Evolutionary conservation across 1,140 invertebrate genomes (phyloP).

Genomic region (Cryptotermes secundus): DNA sequence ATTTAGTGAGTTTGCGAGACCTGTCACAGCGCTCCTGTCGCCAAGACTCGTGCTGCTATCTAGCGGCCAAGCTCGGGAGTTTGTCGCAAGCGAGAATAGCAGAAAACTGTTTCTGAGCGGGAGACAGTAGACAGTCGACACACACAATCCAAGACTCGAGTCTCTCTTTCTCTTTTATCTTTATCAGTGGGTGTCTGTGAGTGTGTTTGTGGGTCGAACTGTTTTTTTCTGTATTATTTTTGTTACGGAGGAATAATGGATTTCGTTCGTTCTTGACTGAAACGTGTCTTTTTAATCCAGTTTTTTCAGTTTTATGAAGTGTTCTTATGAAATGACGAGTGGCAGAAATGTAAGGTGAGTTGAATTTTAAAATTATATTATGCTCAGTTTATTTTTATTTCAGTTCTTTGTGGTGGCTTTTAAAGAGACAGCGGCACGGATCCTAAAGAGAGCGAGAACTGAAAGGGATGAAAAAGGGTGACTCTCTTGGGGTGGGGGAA

Average conservation of each 20-base stretch:
- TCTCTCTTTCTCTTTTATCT: constrained; percentile 19
- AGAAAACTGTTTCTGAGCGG: constrained; percentile 25
- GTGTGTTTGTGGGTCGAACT: neutral
- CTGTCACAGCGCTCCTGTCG: constrained; percentile 24
- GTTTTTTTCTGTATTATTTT: constrained; percentile 24
- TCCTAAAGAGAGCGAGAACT: neutral
- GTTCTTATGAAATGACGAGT: constrained; percentile 27
- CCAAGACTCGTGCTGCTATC: constrained; percentile 23
- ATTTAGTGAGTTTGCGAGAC: constrained; percentile 4
- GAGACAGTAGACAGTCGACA: constrained; percentile 29
- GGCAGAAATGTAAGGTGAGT: constrained; percentile 21
- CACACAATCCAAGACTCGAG: constrained; percentile 8
- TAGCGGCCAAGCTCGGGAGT: constrained; percentile 17
- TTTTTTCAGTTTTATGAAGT: constrained; percentile 3
- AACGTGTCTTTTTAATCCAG: neutral
- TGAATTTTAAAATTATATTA: neutral
- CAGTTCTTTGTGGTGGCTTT: neutral
- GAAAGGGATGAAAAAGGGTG: neutral
- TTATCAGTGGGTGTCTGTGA: constrained; percentile 9
- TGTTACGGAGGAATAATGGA: constrained; percentile 9
- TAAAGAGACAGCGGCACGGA: neutral
- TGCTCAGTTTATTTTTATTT: neutral
- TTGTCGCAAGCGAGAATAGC: constrained; percentile 18
- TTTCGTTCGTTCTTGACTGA: constrained; percentile 21
- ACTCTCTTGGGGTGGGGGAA: neutral